These are phyloP conservation scores for Stramonita haemastoma DNA, from an alignment of 2,888 invertebrate genomes.

Conservation along the genomic window DNA sequence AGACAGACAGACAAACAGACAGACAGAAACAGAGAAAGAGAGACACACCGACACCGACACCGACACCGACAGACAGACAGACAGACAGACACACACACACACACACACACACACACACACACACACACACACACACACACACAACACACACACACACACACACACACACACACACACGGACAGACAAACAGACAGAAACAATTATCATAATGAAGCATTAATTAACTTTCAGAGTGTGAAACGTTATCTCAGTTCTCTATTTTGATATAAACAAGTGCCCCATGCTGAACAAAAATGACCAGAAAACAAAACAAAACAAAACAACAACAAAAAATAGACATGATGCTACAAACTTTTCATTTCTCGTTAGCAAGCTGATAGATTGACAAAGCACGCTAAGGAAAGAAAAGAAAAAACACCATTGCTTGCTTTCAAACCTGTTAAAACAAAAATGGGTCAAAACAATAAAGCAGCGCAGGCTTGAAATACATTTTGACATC, in stretches of 20 bases:
- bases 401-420: too few relatives aligned
- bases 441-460: slow-evolving; percentile 31
- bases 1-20: too few relatives aligned
- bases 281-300: background rate
- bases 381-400: slow-evolving; percentile 12
- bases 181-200: slow-evolving; percentile 14
- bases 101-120: background rate
- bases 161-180: background rate
- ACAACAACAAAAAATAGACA: background rate
- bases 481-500: slow-evolving; percentile 32
- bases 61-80: background rate
- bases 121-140: background rate
- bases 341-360: slow-evolving; percentile 13
- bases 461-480: slow-evolving; percentile 11
- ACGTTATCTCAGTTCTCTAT: too few relatives aligned
- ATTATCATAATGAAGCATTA: slow-evolving; percentile 16
- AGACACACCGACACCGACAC: too few relatives aligned
- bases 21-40: background rate
- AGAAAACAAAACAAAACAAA: too few relatives aligned
- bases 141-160: background rate
- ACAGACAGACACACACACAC: background rate
- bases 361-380: background rate
- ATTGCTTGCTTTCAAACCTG: slow-evolving; percentile 21
- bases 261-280: background rate
- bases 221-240: slow-evolving; percentile 8